Base-by-base conservation (phyloP, 2,113 vertebrate species). In the Pteropus alecto region DNA sequence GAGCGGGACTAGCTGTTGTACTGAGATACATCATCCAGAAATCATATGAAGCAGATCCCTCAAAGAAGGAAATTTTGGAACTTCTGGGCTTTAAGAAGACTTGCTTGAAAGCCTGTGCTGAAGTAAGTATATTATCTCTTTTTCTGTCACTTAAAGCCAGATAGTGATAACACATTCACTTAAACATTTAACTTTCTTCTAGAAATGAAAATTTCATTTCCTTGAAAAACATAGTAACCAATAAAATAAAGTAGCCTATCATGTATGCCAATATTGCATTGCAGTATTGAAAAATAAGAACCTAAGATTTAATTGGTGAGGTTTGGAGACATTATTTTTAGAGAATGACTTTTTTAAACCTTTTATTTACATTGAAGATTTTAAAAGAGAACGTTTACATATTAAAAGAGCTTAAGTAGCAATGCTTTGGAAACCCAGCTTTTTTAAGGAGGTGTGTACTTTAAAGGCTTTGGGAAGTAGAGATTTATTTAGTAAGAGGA, bases 81-180 rank as follows among this genome's bases (percentile, higher is more conserved):
- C 99, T 99, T 84, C 96, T 99, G 93, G 99, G 99, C 28, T 99
- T 99, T 98, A 99, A 99, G 98, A 99, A 99, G 98, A 99, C 99
- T 30, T 99, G 99, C 94, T 98, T 99, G 96, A 99, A 99, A 97
- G 99, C 99, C 68, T 99, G 99, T 98, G 99, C 99, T 71, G 99
- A 99, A 99, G 99, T 99, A 88, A 98, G 99, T 99, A 63, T 68
- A 9, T 85, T 48, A 24, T 94, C n/a, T 73, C 33, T 90, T 74
- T 46, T 67, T 79, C 61, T 79, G 18, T 74, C 74, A 18, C 24
- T 93, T 89, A 88, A 92, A 96, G 46, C 9, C 70, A 8, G 10
- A 70, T 16, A 65, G 6, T 30, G 24, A 21, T 68, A 68, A 54
- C 43, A 70, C 38, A 28, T 43, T 86, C 51, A 74, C 16, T 41